Conservation (phyloP, 2,888 invertebrate genomes). For the Anticlea derivata region DNA sequence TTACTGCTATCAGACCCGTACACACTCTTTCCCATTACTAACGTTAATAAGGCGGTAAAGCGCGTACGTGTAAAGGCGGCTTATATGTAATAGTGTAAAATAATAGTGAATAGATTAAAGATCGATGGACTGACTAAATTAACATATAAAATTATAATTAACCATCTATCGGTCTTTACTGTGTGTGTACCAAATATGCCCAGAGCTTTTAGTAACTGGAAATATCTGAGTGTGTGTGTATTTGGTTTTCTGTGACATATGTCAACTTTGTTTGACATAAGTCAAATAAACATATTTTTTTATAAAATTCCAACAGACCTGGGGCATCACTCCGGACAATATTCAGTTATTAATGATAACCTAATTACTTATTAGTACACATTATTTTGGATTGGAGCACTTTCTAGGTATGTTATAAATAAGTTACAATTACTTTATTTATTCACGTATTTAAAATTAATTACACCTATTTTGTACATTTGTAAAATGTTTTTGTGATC, state of each 20-base stretch:
- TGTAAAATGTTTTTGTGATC: constrained; percentile 28
- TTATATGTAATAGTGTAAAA: too few relatives aligned
- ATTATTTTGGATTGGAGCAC: constrained; percentile 2
- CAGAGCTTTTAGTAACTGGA: not conserved
- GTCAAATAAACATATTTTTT: too few relatives aligned
- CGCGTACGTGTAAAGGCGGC: too few relatives aligned
- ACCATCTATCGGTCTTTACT: constrained; percentile 20
- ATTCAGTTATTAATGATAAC: too few relatives aligned
- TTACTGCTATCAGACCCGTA: too few relatives aligned
- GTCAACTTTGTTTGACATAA: too few relatives aligned
- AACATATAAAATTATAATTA: constrained; percentile 5
- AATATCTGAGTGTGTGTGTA: too few relatives aligned
- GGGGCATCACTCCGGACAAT: too few relatives aligned
- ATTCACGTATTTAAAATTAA: constrained; percentile 1
- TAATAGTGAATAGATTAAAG: constrained; percentile 9
- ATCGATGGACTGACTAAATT: constrained; percentile 24
- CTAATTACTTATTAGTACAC: too few relatives aligned
- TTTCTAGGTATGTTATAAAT: constrained; percentile 2
- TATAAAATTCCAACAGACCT: too few relatives aligned
- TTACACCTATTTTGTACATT: constrained; percentile 5
- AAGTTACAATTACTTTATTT: constrained; percentile 5
- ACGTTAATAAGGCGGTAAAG: too few relatives aligned
- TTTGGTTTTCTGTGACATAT: not conserved
- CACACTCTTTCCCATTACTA: too few relatives aligned
- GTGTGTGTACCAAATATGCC: not conserved